These are phyloP conservation scores for Drosophila paracracens DNA, from an alignment of 2,888 invertebrate genomes.

Conservation along the genomic window DNA sequence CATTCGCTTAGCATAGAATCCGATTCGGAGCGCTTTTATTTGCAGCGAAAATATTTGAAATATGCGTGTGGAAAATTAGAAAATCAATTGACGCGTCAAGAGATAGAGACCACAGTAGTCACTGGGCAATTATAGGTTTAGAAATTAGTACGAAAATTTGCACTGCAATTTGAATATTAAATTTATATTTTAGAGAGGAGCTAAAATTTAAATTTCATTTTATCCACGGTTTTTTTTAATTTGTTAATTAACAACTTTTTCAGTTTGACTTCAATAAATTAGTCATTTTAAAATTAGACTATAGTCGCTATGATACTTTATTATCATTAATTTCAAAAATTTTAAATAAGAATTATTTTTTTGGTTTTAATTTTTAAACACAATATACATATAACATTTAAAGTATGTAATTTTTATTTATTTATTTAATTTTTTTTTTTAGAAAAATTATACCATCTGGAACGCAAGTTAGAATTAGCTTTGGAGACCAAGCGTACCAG, in stretches of 20 bases:
- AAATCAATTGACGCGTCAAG: slow-evolving; percentile 1
- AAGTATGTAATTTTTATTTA: not conserved
- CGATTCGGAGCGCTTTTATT: slow-evolving; percentile 17
- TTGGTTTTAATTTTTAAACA: not conserved
- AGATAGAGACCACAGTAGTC: not conserved
- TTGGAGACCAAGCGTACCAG: not conserved
- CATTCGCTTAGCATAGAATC: not conserved
- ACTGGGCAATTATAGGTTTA: not conserved
- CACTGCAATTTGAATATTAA: not conserved
- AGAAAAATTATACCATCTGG: not conserved
- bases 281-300: not conserved
- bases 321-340: not conserved
- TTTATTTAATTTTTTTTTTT: not conserved
- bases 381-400: not conserved
- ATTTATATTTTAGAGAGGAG: not conserved
- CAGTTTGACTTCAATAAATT: not conserved
- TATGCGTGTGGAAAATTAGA: slow-evolving; percentile 19
- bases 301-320: not conserved
- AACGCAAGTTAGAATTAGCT: not conserved
- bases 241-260: not conserved
- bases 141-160: not conserved
- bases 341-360: not conserved
- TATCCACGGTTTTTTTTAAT: not conserved
- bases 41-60: slow-evolving; percentile 30
- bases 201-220: not conserved